Conservation (phyloP, 2,797 vertebrate species). For the Ara ararauna region DNA sequence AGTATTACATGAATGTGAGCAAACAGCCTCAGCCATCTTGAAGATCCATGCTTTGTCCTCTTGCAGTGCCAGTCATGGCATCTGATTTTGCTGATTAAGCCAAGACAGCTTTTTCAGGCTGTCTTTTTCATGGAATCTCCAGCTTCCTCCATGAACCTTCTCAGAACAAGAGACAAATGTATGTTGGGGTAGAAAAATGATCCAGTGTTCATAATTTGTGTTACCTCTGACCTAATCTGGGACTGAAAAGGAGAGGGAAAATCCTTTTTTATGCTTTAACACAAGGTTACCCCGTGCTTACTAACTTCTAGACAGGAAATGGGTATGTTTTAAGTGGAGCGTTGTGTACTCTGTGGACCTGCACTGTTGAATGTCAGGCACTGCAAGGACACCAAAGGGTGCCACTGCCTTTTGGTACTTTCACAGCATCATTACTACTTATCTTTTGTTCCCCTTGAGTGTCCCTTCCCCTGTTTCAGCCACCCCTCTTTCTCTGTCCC, state of each 20-base stretch:
- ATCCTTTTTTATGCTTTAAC: not conserved
- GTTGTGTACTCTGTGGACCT: not conserved
- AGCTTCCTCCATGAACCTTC: not conserved
- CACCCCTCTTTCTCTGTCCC: not conserved
- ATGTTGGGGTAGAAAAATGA: not conserved
- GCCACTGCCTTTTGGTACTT: not conserved
- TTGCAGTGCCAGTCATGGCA: not conserved
- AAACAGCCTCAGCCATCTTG: not conserved
- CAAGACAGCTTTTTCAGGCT: not conserved
- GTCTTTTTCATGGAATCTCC: not conserved
- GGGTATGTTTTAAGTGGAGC: not conserved
- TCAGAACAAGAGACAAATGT: not conserved
- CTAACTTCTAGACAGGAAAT: not conserved
- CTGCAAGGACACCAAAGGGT: not conserved
- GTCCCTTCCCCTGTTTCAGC: not conserved
- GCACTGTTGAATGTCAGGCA: not conserved
- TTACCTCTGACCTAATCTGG: not conserved
- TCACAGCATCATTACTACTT: no score
- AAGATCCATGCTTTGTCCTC: rapidly evolving
- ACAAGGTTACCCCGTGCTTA: not conserved
- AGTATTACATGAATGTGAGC: not conserved
- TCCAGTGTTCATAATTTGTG: not conserved
- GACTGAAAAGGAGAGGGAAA: not conserved
- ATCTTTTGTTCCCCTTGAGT: not conserved
- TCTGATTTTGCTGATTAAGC: not conserved